Base-by-base conservation (phyloP, 2,113 vertebrate genomes). In the Sclerurus mexicanus region DNA sequence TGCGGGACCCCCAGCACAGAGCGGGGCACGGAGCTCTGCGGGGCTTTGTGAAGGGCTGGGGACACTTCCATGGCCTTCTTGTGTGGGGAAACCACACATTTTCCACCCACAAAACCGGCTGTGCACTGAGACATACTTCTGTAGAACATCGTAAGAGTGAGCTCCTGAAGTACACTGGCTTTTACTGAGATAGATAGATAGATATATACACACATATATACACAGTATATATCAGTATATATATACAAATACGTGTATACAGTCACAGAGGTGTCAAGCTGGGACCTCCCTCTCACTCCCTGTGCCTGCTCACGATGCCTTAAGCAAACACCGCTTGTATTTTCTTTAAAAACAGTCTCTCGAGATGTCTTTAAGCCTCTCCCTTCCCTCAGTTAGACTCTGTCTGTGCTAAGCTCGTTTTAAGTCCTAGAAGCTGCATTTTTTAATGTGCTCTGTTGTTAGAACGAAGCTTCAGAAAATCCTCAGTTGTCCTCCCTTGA, bases 381-480 rank as follows among this genome's bases (percentile, higher is more conserved):
- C 9, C 1, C 46, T 68, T 67, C 28, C 50, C 64, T 69, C 24
- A 30, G 10, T 58, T 76, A 37, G 76, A 33, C 31, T 64, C 31
- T 31, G 6, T 31, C 42, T 63, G 15, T 72, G 59, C 25, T 59
- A 74, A 75, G 52, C 46, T 46, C 53, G 17, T 64, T 55, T 81
- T n/a, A 74, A 77, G 25, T 68, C 47, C 27, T 28, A 15, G 42
- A 83, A 39, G 68, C 56, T 88, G 55, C 53, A 0, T 93, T 78
- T 66, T 83, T 50, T 39, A 21, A 66, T 96, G 56, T 96, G 28
- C 73, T 94, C 62, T 96, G 76, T 67, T 93, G 8, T 64, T 97
- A 98, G 98, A 83, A 90, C 63, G 94, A 97, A 95, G 87, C 95
- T 87, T 76, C 95, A 85, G 97, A 96, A 95, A 95, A 66, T 76